These are phyloP conservation scores for Macaria notata DNA, from an alignment of 2,888 invertebrate genomes.

Conservation along the genomic window DNA sequence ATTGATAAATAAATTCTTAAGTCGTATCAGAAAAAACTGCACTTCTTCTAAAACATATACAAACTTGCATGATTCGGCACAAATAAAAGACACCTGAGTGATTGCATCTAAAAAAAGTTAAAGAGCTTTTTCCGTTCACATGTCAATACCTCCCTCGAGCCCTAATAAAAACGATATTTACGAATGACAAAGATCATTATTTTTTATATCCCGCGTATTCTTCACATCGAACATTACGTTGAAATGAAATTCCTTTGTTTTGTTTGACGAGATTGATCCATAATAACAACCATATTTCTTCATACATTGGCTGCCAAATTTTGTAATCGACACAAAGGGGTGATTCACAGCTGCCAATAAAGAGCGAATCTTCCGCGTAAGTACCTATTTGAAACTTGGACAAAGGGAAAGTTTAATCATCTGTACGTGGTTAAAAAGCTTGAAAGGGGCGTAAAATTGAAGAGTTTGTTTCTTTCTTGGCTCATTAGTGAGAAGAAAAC, in stretches of 20 bases:
- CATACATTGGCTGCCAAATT: constrained; percentile 1
- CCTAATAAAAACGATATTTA: constrained; percentile 29
- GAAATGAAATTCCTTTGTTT: constrained; percentile 14
- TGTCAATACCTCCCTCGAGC: constrained; percentile 22
- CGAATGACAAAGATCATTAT: constrained; percentile 25
- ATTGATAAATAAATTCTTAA: no score
- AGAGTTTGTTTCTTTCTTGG: no score
- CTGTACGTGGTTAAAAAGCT: no score
- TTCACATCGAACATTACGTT: constrained; percentile 4
- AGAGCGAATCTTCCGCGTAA: not conserved
- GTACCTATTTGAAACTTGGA: no score
- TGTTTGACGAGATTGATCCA: constrained; percentile 4
- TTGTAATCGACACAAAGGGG: constrained; percentile 4
- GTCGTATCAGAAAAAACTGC: no score
- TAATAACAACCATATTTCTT: constrained; percentile 11
- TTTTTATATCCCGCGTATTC: constrained; percentile 13
- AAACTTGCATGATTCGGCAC: no score
- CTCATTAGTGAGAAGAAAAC: no score
- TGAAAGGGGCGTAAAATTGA: no score
- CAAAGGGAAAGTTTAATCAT: no score
- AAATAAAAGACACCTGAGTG: no score
- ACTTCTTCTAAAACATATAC: no score
- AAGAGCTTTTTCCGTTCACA: constrained; percentile 16
- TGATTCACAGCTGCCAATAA: constrained; percentile 3
- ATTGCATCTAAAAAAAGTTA: constrained; percentile 7